Evolutionary conservation across 2,113 vertebrate genomes (phyloP).

Genomic region (Hydrochoerus hydrochaeris): DNA sequence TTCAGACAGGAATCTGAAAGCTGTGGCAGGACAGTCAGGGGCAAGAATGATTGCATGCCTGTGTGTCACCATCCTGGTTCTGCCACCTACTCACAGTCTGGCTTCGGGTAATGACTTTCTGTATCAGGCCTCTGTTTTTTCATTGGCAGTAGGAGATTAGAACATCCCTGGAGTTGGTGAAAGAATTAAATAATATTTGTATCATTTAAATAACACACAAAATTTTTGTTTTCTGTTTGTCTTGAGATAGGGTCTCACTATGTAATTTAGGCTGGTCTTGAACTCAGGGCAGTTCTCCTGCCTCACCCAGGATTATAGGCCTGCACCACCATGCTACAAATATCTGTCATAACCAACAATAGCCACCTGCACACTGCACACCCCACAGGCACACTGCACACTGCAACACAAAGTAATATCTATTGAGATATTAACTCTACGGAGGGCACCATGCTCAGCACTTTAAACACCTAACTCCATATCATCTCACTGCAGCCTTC

Average conservation of each 20-base stretch:
- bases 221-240: not conserved
- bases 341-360: not conserved
- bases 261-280: not conserved
- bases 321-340: not conserved
- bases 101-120: not conserved
- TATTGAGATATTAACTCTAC: not conserved
- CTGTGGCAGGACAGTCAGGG: not conserved
- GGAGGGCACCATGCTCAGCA: not conserved
- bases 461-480: not conserved
- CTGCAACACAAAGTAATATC: not conserved
- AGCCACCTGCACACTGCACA: no score
- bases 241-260: not conserved
- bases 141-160: not conserved
- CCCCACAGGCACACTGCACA: not conserved
- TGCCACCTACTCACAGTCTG: not conserved
- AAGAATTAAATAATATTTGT: not conserved
- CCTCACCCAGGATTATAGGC: not conserved
- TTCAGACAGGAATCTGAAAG: not conserved
- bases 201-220: not conserved
- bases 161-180: not conserved
- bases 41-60: not conserved
- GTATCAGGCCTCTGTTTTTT: not conserved
- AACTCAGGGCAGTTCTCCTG: not conserved
- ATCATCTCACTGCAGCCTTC: not conserved
- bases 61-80: not conserved